Percentiles rank a stretch among this genome's conserved stretches.
These are phyloP conservation scores for Eremobia ochroleuca DNA, from an alignment of 2,888 invertebrate species.

Conservation along the genomic window DNA sequence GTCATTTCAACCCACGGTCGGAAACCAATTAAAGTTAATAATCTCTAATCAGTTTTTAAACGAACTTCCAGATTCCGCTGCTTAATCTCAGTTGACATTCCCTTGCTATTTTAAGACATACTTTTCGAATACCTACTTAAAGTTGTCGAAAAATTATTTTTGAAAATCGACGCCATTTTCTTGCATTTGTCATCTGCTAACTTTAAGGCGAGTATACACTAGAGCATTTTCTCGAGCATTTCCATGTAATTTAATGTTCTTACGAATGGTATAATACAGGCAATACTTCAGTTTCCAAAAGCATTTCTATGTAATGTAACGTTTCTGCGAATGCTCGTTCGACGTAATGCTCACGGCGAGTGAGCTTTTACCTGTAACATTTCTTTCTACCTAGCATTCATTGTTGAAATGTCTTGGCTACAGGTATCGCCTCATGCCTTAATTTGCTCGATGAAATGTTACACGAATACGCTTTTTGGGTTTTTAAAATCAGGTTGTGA, in stretches of 20 bases:
- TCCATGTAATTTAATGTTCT: background rate
- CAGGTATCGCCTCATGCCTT: too few relatives aligned
- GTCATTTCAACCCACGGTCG: slow-evolving; percentile 77
- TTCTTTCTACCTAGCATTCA: background rate
- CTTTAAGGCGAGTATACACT: background rate
- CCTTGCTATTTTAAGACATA: slow-evolving; percentile 41
- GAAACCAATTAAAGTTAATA: slow-evolving; percentile 89
- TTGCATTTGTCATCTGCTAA: background rate
- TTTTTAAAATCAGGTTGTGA: too few relatives aligned
- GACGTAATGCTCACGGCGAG: background rate
- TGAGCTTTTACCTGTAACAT: background rate
- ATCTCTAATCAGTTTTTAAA: slow-evolving; percentile 82
- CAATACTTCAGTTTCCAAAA: background rate
- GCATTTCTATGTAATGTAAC: background rate
- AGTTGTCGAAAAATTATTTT: slow-evolving; percentile 12
- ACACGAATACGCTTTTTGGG: too few relatives aligned
- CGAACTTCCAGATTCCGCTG: slow-evolving; percentile 77
- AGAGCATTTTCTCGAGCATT: background rate
- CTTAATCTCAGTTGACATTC: slow-evolving; percentile 70
- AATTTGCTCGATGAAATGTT: too few relatives aligned
- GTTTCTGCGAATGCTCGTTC: background rate
- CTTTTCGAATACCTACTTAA: slow-evolving; percentile 40
- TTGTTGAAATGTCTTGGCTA: background rate
- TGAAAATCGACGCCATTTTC: background rate
- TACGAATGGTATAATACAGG: background rate